phyloP scores from a whole-genome alignment of 2,888 invertebrate species.

The Timema podura region DNA sequence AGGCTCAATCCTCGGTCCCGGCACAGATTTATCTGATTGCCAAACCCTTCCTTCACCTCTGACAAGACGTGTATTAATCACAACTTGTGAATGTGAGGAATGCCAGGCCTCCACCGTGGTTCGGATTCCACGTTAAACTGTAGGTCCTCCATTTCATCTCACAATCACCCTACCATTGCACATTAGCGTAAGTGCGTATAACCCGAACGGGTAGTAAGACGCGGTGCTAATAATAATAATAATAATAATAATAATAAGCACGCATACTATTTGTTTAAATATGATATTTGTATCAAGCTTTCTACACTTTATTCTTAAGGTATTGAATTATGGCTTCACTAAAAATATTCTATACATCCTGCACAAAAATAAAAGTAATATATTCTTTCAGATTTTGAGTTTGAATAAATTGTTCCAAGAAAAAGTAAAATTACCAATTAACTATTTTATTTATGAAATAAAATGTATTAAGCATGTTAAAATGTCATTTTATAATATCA shows the following conservation, averaged over 20 bases:
- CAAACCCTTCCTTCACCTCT: too few relatives aligned
- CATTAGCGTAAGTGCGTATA: too few relatives aligned
- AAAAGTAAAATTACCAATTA: constrained; percentile 17
- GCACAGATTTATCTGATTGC: too few relatives aligned
- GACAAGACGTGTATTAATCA: too few relatives aligned
- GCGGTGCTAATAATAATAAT: background rate
- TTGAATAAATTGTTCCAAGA: background rate
- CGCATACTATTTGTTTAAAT: background rate
- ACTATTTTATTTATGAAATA: constrained; percentile 29
- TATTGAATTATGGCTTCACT: too few relatives aligned
- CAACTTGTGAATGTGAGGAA: too few relatives aligned
- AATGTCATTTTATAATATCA: background rate
- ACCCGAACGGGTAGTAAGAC: too few relatives aligned
- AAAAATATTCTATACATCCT: background rate
- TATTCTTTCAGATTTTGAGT: background rate
- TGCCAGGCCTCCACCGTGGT: too few relatives aligned
- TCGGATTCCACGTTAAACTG: too few relatives aligned
- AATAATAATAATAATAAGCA: background rate
- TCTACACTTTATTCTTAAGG: background rate
- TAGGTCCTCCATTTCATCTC: too few relatives aligned
- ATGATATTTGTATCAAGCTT: background rate
- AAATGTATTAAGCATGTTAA: constrained; percentile 11
- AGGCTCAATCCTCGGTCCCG: too few relatives aligned
- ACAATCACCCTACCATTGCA: too few relatives aligned
- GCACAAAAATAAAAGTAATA: background rate